Base-by-base conservation (phyloP, 1,140 invertebrate species). In the Drosophila aff. region DNA sequence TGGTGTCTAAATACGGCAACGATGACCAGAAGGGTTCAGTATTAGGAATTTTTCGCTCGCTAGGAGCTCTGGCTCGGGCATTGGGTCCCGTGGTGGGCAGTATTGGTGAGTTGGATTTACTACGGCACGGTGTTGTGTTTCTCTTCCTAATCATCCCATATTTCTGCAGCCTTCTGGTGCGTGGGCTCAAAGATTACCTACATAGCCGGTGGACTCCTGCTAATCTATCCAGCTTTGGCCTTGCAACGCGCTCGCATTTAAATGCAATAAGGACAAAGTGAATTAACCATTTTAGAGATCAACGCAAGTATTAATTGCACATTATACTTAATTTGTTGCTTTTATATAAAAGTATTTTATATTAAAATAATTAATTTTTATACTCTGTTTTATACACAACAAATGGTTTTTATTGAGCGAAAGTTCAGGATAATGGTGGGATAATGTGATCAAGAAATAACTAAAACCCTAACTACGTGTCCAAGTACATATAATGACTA, bases 41-140 rank as follows among this genome's bases (percentile, higher is more conserved):
- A 63, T 96, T 99, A 79, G 99, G 99, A 7, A 97, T 98, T 75
- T 98, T 99, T 91, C 94, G 99, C 76, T 99, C 98, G 2, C 93
- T 99, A 18, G 98, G 98, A 18, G 97, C 98, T 11, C 94, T 99
- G 21, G 98, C 98, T 31, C 94, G 98, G 81, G 98, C 97, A n/a
- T 92, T 98, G 38, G 98, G 98, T 21, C 98, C 98, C 9, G 93
- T 99, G 52, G 84, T 98, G n/a, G 96, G 97, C 46, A 97, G 97
- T 64, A 94, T 96, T 77, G 94, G 96, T 96, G 92, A 92, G 82
- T 55, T 23, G 15, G 13, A 38, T 7, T 15, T 33, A 33, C 7
- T 15, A 36, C 31, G 18, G 0, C 31, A 31, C 43, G 13, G 23
- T 40, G 46, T 16, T 38, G n/a, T 49, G 44, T 28, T 33, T 23